Evolutionary conservation across 2,113 vertebrate species (phyloP).

Genomic region (Terrapene triunguis): DNA sequence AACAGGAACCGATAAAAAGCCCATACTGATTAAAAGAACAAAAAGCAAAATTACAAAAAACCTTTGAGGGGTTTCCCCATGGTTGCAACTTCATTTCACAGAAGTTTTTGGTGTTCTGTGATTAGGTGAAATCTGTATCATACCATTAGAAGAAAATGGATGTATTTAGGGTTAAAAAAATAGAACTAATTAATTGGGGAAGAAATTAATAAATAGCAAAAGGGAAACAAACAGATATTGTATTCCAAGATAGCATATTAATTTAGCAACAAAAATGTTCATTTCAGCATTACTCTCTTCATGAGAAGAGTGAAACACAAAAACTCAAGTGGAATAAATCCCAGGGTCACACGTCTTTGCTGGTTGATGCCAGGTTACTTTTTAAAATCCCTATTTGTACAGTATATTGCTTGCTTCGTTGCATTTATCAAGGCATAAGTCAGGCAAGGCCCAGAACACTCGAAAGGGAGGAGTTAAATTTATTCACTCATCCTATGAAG

Average conservation of each 20-base stretch:
- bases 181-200: not conserved
- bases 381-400: conserved; percentile 21
- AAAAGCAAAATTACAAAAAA: not conserved
- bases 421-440: not conserved
- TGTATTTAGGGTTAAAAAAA: not conserved
- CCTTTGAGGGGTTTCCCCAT: not conserved
- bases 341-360: not conserved
- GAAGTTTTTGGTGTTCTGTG: not conserved
- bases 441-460: not conserved
- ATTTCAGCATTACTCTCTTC: conserved; percentile 14
- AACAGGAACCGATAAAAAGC: not conserved
- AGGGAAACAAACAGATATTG: not conserved
- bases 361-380: not conserved
- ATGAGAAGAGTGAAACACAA: not conserved
- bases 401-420: not conserved
- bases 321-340: not conserved
- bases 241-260: conserved; percentile 6
- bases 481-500: not conserved
- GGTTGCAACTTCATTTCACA: not conserved
- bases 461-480: not conserved
- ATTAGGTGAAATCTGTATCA: not conserved
- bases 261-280: not conserved
- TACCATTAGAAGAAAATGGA: not conserved
- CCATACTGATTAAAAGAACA: not conserved
- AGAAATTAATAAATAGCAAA: not conserved